Evolutionary conservation across 2,113 vertebrate genomes (phyloP), one percentile per base, ranked within the genome.

Genomic region (Macrotus californicus): DNA sequence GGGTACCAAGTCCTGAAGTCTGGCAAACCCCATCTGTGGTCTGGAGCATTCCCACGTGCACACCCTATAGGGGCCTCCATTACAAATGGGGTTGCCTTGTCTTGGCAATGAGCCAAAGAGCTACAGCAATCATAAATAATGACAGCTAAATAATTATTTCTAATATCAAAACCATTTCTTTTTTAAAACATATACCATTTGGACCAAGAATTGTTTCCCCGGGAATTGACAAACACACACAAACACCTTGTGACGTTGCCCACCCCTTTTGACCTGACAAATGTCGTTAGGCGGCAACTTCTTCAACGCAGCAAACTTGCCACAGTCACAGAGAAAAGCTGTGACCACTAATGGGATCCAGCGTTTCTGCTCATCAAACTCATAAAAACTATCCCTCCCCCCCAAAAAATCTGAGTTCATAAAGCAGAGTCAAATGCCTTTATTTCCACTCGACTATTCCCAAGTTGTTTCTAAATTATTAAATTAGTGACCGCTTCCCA

Each of bases 391-490:
- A 26, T 29, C 66, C 41, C 75, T 22, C 11, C 59, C 16, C 5
- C 26, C 41, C 12, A 5, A 43, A 72, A 94, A 93, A 54, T 39
- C 3, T 90, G 66, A 87, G 16, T 67, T 75, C 34, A 85, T 39
- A 41, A 92, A 92, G 14, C 50, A 92, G 29, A 93, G 69, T 93
- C 70, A 87, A 81, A 67, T 90, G 48, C n/a, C 41, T 88, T 96
- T 79, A 76, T 77, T 91, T 94, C 34, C 72, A 91, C 39, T 88
- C 81, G 82, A 31, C 61, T 85, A 50, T 75, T 52, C 48, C 52
- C 36, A 94, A 93, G 88, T 77, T 85, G 24, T 95, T 88, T 83
- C 75, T 89, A 85, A 85, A 72, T 95, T 93, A 89, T 67, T 93
- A 93, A 93, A 81, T 88, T 83, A 79, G 19, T 83, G 50, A 48